phyloP scores from a whole-genome alignment of 2,797 vertebrate genomes.

The Pachyuromys duprasi region DNA sequence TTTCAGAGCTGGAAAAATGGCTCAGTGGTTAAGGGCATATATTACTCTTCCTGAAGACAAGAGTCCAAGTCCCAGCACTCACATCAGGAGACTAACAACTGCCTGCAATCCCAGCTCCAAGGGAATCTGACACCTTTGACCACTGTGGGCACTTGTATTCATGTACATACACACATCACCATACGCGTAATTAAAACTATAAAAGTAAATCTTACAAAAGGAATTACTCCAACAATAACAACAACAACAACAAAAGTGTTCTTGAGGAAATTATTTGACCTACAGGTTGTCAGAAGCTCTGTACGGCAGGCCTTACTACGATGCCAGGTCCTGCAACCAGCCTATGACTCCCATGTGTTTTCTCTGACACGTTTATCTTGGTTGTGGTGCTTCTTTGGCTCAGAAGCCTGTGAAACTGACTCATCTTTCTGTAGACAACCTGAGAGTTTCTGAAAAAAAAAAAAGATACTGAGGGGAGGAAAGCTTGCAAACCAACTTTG shows the following conservation, averaged over 20 bases:
- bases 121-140: background rate
- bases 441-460: background rate
- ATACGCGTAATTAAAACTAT: background rate
- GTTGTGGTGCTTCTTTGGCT: slow-evolving; percentile 9
- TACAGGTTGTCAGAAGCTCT: background rate
- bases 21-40: background rate
- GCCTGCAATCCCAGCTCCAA: background rate
- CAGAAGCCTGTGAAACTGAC: background rate
- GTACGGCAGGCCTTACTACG: background rate
- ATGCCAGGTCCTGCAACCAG: no score
- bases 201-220: background rate
- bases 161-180: background rate
- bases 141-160: background rate
- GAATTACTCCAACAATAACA: background rate
- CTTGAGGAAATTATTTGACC: background rate
- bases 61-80: background rate
- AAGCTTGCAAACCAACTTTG: slow-evolving; percentile 56
- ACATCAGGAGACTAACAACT: background rate
- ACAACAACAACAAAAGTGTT: background rate
- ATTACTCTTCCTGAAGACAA: background rate
- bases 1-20: background rate
- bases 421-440: background rate
- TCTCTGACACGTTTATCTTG: background rate
- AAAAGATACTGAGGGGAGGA: background rate
- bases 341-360: background rate